These are phyloP conservation scores for Beroe forskalii DNA, from an alignment of 37 sponge, comb jelly and placozoan genomes.

Conservation along the genomic window DNA sequence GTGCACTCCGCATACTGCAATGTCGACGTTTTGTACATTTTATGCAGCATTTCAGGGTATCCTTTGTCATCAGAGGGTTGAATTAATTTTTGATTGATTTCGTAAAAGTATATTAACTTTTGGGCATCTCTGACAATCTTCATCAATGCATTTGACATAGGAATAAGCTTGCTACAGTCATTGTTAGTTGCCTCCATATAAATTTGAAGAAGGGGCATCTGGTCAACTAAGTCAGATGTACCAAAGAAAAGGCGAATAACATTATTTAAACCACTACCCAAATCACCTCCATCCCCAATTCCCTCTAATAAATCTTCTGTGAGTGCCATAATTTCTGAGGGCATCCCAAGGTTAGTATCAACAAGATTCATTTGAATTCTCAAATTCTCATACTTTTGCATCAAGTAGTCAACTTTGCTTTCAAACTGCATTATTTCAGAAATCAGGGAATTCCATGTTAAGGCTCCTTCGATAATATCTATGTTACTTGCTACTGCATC, in stretches of 20 bases:
- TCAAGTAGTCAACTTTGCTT: neutral
- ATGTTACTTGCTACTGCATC: neutral
- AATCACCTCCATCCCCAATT: neutral
- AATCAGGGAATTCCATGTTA: neutral
- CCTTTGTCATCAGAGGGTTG: neutral
- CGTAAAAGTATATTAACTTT: neutral
- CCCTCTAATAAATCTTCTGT: neutral
- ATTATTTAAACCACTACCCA: neutral
- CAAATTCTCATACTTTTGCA: neutral
- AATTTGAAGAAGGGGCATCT: no score
- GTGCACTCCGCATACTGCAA: neutral
- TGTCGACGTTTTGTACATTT: neutral
- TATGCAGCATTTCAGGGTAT: neutral
- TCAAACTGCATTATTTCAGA: neutral
- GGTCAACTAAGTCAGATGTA: no score
- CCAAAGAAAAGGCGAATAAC: neutral
- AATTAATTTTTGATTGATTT: neutral
- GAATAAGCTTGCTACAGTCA: neutral
- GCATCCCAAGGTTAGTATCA: neutral
- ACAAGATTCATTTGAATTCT: neutral
- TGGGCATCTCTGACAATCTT: neutral
- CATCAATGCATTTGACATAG: neutral
- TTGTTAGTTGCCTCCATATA: neutral
- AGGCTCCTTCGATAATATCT: neutral
- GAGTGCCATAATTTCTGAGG: neutral